Evolutionary conservation across 1,140 invertebrate species (phyloP).

Genomic region (Diploscapter pachys): DNA sequence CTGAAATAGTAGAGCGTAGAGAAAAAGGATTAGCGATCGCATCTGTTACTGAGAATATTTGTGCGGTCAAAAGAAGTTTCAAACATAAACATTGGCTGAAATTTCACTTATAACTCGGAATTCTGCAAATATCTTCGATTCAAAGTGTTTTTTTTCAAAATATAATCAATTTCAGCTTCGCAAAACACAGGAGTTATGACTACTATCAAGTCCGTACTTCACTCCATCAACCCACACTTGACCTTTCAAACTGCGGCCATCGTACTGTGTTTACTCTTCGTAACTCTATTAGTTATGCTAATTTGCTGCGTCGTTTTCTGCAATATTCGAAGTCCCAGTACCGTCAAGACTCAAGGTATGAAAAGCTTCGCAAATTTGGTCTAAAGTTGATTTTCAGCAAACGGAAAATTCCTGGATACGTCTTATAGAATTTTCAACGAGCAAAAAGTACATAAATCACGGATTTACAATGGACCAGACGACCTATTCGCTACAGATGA

Average conservation of each 20-base stretch:
- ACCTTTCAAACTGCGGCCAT: not conserved
- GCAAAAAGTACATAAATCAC: slow-evolving; percentile 39
- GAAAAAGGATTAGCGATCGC: too few relatives aligned
- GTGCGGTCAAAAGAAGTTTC: too few relatives aligned
- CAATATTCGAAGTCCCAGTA: slow-evolving; percentile 9
- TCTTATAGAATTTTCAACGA: slow-evolving; percentile 44
- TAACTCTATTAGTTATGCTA: not conserved
- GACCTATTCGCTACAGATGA: slow-evolving; percentile 20
- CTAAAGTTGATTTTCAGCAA: slow-evolving; percentile 25
- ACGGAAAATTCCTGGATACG: slow-evolving; percentile 42
- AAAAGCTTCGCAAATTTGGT: not conserved
- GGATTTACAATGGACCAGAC: slow-evolving; percentile 14
- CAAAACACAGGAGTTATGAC: not conserved
- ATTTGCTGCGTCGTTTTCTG: slow-evolving; percentile 17
- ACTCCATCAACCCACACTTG: slow-evolving; percentile 4
- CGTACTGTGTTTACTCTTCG: not conserved
- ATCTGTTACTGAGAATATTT: too few relatives aligned
- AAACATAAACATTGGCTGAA: too few relatives aligned
- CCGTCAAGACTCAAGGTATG: slow-evolving; percentile 20
- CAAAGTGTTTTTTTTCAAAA: too few relatives aligned
- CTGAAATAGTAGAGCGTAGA: too few relatives aligned
- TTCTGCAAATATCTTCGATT: too few relatives aligned
- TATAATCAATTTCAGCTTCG: too few relatives aligned
- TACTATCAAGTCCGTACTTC: not conserved
- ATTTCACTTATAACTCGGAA: too few relatives aligned